A percentile compares a stretch with the other conserved stretches of the same genome.
Conservation (phyloP, 2,888 invertebrate genomes). For the Microplitis manilae region DNA sequence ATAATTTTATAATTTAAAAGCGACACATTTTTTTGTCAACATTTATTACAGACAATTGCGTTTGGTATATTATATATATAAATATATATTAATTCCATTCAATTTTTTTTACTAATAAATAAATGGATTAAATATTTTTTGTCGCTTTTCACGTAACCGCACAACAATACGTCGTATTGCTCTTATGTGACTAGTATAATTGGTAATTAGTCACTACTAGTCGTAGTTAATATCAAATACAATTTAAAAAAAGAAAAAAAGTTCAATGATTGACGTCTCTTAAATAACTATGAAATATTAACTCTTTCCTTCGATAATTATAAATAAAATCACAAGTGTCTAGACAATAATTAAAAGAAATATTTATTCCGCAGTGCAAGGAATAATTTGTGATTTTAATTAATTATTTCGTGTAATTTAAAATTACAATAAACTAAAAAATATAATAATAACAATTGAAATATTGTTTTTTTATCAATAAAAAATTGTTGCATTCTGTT, state of each 20-base stretch:
- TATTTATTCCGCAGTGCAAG: conserved; percentile 40
- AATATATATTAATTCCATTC: conserved; percentile 20
- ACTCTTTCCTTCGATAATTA: background rate
- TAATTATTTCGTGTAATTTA: background rate
- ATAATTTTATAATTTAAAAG: conserved; percentile 28
- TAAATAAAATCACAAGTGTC: conserved; percentile 22
- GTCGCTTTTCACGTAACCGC: background rate
- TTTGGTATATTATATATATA: conserved; percentile 46
- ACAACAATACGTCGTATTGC: conserved; percentile 25
- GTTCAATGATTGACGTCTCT: background rate
- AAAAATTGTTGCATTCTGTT: conserved; percentile 65
- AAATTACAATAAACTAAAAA: background rate
- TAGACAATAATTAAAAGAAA: conserved; percentile 19
- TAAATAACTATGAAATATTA: background rate
- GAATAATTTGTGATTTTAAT: conserved; percentile 15
- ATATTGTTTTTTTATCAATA: conserved; percentile 42
- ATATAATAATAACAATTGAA: conserved; percentile 40
- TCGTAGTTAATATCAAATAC: background rate
- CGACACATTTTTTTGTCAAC: conserved; percentile 4
- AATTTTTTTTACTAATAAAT: conserved; percentile 39
- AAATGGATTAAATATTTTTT: conserved; percentile 32
- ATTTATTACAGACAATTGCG: conserved; percentile 41
- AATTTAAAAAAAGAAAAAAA: background rate
- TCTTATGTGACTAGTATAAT: conserved; percentile 39
- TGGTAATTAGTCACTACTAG: conserved; percentile 21